These are phyloP conservation scores for Stichopus chloronotus DNA, from an alignment of 35 echinoderm and acorn worm genomes.

Conservation along the genomic window DNA sequence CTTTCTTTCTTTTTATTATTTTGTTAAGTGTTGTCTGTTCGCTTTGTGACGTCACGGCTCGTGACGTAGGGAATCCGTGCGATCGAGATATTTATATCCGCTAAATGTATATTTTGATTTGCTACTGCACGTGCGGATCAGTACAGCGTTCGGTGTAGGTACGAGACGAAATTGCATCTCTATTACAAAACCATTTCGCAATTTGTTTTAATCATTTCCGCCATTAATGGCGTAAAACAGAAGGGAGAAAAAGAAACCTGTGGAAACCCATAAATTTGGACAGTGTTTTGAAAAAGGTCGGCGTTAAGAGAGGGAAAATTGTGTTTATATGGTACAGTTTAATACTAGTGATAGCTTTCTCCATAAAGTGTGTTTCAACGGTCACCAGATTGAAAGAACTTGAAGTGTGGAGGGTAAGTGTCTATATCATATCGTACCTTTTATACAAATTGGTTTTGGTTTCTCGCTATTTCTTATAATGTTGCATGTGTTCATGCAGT, in stretches of 20 bases:
- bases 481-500: too few species aligned
- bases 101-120: constrained; percentile 7
- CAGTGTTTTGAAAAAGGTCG: not conserved
- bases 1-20: too few species aligned
- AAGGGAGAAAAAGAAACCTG: not conserved
- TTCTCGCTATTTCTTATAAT: too few species aligned
- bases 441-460: too few species aligned
- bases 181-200: not conserved
- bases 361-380: too few species aligned
- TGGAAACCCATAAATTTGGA: not conserved
- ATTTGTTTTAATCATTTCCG: not conserved
- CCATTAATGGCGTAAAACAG: not conserved
- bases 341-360: too few species aligned
- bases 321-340: not conserved
- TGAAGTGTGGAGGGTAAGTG: too few species aligned
- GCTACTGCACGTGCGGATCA: constrained; percentile 2
- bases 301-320: not conserved
- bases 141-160: not conserved
- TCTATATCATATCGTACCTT: too few species aligned
- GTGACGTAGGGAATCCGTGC: constrained; percentile 3
- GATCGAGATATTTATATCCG: not conserved
- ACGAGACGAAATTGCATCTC: not conserved
- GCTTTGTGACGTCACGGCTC: not conserved
- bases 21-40: constrained; percentile 4
- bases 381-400: too few species aligned